These are phyloP conservation scores for Psittacara wagleri DNA, from an alignment of 2,113 vertebrate species.

Conservation along the genomic window DNA sequence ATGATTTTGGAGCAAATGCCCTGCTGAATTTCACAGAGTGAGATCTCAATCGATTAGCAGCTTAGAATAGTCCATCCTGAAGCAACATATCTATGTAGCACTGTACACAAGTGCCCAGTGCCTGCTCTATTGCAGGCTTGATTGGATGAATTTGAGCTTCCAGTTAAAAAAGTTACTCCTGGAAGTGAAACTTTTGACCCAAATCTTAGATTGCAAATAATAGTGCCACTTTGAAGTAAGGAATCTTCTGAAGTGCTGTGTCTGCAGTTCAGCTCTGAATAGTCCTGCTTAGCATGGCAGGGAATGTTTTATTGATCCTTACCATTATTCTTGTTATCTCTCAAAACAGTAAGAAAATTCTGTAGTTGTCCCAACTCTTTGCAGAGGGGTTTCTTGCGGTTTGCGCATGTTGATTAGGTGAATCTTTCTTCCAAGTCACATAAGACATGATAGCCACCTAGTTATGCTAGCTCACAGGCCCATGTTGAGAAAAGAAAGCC, in stretches of 20 bases:
- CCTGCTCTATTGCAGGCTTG: background rate
- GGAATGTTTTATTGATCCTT: background rate
- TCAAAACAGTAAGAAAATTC: background rate
- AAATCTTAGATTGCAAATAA: background rate
- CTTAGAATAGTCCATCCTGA: background rate
- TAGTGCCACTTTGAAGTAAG: background rate
- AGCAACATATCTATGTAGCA: background rate
- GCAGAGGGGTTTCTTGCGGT: background rate
- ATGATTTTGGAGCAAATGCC: background rate
- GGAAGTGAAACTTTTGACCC: background rate
- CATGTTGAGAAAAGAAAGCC: background rate
- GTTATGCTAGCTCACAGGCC: background rate
- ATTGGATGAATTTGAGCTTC: background rate
- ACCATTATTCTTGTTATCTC: background rate
- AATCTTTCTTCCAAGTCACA: background rate
- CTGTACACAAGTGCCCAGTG: background rate
- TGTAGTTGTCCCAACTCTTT: background rate
- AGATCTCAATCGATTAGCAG: background rate
- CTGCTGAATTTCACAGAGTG: background rate
- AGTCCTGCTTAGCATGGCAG: background rate
- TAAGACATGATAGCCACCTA: rapidly evolving
- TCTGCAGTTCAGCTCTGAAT: background rate
- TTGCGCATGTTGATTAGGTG: background rate
- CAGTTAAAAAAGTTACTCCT: background rate
- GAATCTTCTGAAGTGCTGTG: background rate